Evolutionary conservation across 1,140 invertebrate genomes (phyloP), one percentile per base, ranked within the genome.

Genomic region (Sesamia nonagrioides): DNA sequence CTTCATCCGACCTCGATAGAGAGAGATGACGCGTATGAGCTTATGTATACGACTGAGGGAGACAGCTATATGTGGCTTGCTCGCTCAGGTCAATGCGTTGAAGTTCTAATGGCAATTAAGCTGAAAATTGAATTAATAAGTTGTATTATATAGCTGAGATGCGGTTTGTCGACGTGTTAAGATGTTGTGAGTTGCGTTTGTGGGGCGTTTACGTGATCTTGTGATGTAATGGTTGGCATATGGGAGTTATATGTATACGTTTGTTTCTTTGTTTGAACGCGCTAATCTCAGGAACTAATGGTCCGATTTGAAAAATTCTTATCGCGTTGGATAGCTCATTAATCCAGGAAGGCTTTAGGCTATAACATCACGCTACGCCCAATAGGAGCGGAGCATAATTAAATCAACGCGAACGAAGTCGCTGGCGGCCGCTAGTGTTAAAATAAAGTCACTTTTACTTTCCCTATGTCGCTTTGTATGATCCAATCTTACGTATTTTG

Each of bases 71-170:
- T 75, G 73, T 75, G 73, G 56, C 48, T 75, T 42, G 18, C 40
- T 35, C 61, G 61, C 17, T 35, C 40, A 75, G 73, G 73, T 75
- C 73, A 75, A 75, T 61, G 56, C 48, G 56, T 63, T 50, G 58
- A 73, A 73, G 37, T 75, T 75, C 73, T 75, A 48, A 75, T 75
- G 56, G 73, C 56, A 75, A 75, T 75, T 63, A 75, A 2, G 56
- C 37, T 35, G 56, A 33, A 61, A 61, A 61, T 75, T 75, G 56
- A 75, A 75, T 75, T 63, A 75, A 61, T 61, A 75, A 75, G 58
- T 75, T 75, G 42, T 75, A 75, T 75, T n/a, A n/a, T 61, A 75
- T 63, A 15, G 45, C 15, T 50, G 13, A 50, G 37, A 56, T 45
- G 11, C 18, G 17, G 4, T 35, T 37, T n/a, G 8, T 6, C 21